Base-by-base conservation (phyloP, 1,140 invertebrate genomes). In the Eubasilissa regina region DNA sequence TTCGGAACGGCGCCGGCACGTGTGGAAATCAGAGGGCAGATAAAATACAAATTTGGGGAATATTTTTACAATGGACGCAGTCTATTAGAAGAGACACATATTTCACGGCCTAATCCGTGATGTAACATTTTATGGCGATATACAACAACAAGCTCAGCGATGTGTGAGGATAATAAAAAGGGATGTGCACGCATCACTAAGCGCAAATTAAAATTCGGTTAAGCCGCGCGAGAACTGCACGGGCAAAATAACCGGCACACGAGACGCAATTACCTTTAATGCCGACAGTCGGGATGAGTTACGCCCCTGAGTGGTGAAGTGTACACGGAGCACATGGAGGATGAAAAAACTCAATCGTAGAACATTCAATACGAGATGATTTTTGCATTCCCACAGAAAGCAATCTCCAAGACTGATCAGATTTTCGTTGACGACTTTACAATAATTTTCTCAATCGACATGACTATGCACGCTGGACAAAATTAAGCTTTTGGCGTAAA, bases 41-140 rank as follows among this genome's bases (percentile, higher is more conserved):
- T 43, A 64, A 64, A 64, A 35, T 64, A 25, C 60, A 43, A n/a
- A 12, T n/a, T 12, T 17, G 45, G 25, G 13, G 47, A 70, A 48
- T 70, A 51, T 70, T 70, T 70, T 15, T 17, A 48, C 66, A 70
- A 70, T 70, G 47, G 66, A 70, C 17, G 66, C 66, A 70, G 44
- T 70, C 66, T 70, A 70, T 70, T 70, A 70, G 66, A 70, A 70
- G 66, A 70, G 66, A 70, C 66, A 47, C 19, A 48, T 68, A 68
- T 51, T 70, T 51, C 45, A 68, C 64, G 13, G 64, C n/a, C 13
- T 70, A 70, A 51, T 70, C 45, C 66, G 45, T 25, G 66, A 70
- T 21, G 47, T 48, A 70, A 47, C 35, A 70, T 51, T 70, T 70
- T 51, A 70, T 25, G 25, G 44, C 15, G 66, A 70, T 10, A 35